Evolutionary conservation across 2,113 vertebrate genomes (phyloP).

Genomic region (Monopterus albus): DNA sequence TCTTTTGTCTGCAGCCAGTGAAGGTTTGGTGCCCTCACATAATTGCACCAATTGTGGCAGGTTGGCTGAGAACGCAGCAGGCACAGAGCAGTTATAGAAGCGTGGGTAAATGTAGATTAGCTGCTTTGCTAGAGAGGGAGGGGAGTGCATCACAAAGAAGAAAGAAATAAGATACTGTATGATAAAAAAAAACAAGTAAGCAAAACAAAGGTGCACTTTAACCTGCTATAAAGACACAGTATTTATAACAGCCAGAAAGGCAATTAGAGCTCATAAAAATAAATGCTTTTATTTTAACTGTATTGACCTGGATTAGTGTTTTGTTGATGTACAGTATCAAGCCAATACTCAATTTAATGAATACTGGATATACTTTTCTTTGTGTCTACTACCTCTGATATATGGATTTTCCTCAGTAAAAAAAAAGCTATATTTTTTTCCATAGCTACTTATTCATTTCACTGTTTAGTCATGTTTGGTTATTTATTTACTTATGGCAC

Average conservation of each 20-base stretch:
- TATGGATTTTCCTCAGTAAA: not conserved
- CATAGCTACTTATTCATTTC: not conserved
- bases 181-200: not conserved
- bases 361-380: not conserved
- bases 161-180: not conserved
- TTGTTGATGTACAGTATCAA: not conserved
- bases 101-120: conserved; percentile 86
- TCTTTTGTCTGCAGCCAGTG: conserved; percentile 53
- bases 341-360: not conserved
- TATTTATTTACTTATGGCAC: not conserved
- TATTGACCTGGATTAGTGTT: not conserved
- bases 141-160: not conserved
- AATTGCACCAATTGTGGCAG: conserved; percentile 83
- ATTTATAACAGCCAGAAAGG: not conserved
- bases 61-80: conserved; percentile 78
- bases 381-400: not conserved
- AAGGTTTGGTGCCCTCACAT: conserved; percentile 76
- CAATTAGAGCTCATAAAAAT: not conserved
- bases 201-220: not conserved
- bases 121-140: conserved; percentile 83
- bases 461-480: not conserved
- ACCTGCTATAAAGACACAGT: not conserved
- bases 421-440: not conserved
- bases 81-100: conserved; percentile 90
- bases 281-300: not conserved